phyloP scores from a whole-genome alignment of 2,113 vertebrate genomes.

The Paradisaea rubra region DNA sequence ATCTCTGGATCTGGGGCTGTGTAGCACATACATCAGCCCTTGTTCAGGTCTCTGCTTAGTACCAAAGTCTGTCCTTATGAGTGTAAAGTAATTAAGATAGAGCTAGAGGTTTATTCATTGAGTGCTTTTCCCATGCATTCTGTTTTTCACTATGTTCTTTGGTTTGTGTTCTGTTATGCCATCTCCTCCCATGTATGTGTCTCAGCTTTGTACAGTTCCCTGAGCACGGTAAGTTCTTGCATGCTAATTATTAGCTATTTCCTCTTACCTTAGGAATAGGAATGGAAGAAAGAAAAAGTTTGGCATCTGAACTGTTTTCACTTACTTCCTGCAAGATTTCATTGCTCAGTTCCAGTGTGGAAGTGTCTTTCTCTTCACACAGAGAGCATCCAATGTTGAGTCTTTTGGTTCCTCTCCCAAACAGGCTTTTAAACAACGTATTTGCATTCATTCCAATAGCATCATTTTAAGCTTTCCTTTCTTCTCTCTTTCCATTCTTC shows the following conservation, averaged over 20 bases:
- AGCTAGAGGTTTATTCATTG: background rate
- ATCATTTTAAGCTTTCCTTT: background rate
- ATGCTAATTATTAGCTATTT: conserved; percentile 22
- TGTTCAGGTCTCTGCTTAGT: background rate
- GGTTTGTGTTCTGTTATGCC: background rate
- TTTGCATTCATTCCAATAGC: background rate
- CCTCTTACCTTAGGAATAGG: background rate
- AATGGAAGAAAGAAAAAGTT: background rate
- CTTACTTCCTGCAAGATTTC: background rate
- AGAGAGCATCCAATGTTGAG: background rate
- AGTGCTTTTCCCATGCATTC: background rate
- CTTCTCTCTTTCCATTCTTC: background rate
- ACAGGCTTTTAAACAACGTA: background rate
- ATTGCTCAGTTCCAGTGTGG: background rate
- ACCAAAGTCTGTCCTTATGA: background rate
- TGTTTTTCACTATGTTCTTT: background rate
- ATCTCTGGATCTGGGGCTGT: background rate
- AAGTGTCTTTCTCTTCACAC: background rate
- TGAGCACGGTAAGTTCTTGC: background rate
- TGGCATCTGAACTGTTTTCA: background rate
- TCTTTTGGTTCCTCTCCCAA: background rate
- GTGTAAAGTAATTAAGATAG: background rate
- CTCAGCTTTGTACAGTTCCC: background rate
- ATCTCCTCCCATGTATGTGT: background rate
- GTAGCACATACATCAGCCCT: background rate